Conservation (phyloP, 2,797 vertebrate species). For the Pithecia hirsuta region DNA sequence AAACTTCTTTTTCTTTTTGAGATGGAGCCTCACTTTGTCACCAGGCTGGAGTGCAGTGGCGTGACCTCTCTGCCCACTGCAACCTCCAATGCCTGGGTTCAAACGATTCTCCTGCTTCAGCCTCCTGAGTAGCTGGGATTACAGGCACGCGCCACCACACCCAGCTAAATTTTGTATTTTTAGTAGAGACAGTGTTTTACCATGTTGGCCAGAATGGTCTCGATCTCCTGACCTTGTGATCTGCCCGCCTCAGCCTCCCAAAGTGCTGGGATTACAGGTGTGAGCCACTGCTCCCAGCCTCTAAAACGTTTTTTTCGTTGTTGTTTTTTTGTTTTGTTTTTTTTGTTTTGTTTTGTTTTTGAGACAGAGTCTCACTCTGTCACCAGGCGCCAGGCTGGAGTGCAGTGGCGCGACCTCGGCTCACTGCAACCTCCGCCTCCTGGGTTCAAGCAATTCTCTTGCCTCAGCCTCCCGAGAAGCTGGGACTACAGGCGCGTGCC, state of each 20-base stretch:
- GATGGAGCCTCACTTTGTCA: fast-evolving
- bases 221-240: not conserved
- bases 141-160: not conserved
- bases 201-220: not conserved
- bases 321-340: no score
- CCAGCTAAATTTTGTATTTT: not conserved
- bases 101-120: not conserved
- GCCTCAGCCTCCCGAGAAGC: no score
- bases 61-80: not conserved
- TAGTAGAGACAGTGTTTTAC: not conserved
- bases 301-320: not conserved
- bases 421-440: no score
- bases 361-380: no score
- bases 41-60: not conserved
- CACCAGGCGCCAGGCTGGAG: no score
- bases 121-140: not conserved
- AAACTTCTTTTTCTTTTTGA: not conserved
- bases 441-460: no score
- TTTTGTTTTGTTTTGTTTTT: no score
- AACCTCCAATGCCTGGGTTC: not conserved
- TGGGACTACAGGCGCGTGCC: no score
- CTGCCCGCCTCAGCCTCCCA: not conserved
- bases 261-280: not conserved
- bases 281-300: not conserved
- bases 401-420: no score